phyloP scores from a whole-genome alignment of 1,140 invertebrate species.

The Drosophila takahashii region DNA sequence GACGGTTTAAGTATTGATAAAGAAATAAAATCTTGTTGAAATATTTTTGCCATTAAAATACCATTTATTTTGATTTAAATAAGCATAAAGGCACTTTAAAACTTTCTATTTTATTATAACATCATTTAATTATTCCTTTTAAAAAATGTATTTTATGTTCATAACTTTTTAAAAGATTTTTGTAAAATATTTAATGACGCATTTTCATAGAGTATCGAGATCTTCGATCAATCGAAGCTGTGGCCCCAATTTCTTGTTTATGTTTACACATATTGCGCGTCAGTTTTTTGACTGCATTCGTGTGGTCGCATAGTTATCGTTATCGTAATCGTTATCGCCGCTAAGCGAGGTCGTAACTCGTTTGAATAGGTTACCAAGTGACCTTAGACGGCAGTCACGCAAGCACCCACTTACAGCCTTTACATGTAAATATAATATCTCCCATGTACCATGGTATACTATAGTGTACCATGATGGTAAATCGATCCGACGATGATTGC shows the following conservation, averaged over 20 bases:
- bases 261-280: conserved; percentile 23
- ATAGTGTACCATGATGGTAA: conserved; percentile 3
- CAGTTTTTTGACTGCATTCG: conserved; percentile 35
- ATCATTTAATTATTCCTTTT: too few relatives aligned
- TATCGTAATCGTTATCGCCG: conserved; percentile 26
- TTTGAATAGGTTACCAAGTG: conserved; percentile 39
- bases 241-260: conserved; percentile 14
- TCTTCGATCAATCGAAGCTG: neutral
- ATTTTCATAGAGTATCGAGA: neutral
- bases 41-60: too few relatives aligned
- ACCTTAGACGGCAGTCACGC: conserved; percentile 44
- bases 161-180: too few relatives aligned
- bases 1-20: too few relatives aligned
- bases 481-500: conserved; percentile 22
- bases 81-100: too few relatives aligned
- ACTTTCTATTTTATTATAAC: too few relatives aligned
- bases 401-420: conserved; percentile 36
- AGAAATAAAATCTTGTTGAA: too few relatives aligned
- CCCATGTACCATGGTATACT: neutral
- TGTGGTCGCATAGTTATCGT: conserved; percentile 52
- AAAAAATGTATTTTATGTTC: too few relatives aligned
- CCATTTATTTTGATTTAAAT: too few relatives aligned
- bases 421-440: conserved; percentile 9
- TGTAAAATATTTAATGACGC: too few relatives aligned
- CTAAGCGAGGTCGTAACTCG: conserved; percentile 36